Base-by-base conservation (phyloP, 2,888 invertebrate species). In the Trissoscelio sp. region DNA sequence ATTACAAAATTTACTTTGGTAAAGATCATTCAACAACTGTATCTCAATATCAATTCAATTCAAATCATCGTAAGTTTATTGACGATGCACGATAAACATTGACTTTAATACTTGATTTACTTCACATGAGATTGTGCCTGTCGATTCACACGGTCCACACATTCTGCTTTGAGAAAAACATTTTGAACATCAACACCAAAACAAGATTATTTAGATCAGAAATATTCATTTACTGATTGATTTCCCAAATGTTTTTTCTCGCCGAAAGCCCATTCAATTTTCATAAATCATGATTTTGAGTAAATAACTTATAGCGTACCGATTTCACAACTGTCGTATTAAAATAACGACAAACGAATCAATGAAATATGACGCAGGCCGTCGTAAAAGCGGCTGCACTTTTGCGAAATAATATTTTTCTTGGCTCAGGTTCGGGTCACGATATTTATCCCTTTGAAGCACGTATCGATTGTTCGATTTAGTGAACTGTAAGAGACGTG, bases 381-480 rank as follows among this genome's bases (percentile, higher is more conserved):
- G n/a, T n/a, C 55, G 57, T 39, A 51, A 44, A 16, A 55, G 18
- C 11, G 44, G 12, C 7, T 64, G 31, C 34, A 48, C 28, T 18
- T 48, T 44, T n/a, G 11, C 16, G 14, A 58, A 48, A 66, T 39
- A 44, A 85, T 85, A 85, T 87, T 85, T 85, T 86, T 86, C 83
- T 86, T 83, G 57, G 48, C 46, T 39, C 4, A 20, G 18, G 48
- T 66, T 66, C 20, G 28, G 66, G 74, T 79, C 81, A 75, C 37
- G 70, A 60, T 70, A 70, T 78, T 78, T 74, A 77, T 78, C 64
- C 69, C 53, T 77, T 60, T 58, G 66, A 58, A 66, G 44, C 48
- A 66, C 72, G 44, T 72, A 79, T 79, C 70, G 79, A 79, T 72
- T 72, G 70, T 70, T 64, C 51, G 66, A 79, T 79, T 79, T 79